These are phyloP conservation scores for Montipora foliosa DNA, from an alignment of 64 coral and sea anemone species.

Conservation along the genomic window DNA sequence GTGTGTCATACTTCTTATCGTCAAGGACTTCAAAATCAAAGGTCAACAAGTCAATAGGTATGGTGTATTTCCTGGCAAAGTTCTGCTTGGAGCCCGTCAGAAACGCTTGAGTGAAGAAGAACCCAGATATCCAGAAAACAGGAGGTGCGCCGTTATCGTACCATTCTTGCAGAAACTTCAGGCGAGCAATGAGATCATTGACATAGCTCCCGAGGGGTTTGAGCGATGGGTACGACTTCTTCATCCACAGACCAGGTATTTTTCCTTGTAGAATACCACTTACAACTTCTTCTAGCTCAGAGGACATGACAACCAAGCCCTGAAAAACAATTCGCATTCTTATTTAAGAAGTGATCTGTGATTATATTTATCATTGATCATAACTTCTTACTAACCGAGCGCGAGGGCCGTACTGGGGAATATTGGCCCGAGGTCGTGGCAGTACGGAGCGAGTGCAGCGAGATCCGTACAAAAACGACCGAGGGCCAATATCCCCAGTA, in stretches of 20 bases:
- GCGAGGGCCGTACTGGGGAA: no score
- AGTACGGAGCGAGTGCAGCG: no score
- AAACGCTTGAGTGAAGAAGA: slow-evolving; percentile 99
- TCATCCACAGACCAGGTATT: slow-evolving; percentile 99
- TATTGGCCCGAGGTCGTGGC: no score
- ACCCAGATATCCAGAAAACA: slow-evolving; percentile 97
- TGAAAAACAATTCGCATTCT: neutral
- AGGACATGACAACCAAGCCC: slow-evolving; percentile 98
- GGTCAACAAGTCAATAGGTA: slow-evolving; percentile 92
- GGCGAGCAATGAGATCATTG: slow-evolving; percentile 91
- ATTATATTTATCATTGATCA: no score
- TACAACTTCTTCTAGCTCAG: slow-evolving; percentile 94
- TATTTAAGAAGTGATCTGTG: neutral
- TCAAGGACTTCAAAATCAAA: slow-evolving; percentile 95
- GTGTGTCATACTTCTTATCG: slow-evolving; percentile 86
- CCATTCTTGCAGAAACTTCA: slow-evolving; percentile 98
- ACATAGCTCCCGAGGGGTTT: slow-evolving; percentile 98
- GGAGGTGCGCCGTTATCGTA: slow-evolving; percentile 91
- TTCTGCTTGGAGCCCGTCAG: slow-evolving; percentile 99
- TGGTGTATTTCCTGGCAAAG: slow-evolving; percentile 97
- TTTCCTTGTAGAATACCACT: slow-evolving; percentile 89
- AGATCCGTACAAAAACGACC: no score
- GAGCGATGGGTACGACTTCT: slow-evolving; percentile 96
- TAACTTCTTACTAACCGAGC: no score
- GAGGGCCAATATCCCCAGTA: no score